Percentiles rank a stretch among this genome's conserved stretches.
phyloP scores from a whole-genome alignment of 2,888 invertebrate species.

The Cataglyphis livida region DNA sequence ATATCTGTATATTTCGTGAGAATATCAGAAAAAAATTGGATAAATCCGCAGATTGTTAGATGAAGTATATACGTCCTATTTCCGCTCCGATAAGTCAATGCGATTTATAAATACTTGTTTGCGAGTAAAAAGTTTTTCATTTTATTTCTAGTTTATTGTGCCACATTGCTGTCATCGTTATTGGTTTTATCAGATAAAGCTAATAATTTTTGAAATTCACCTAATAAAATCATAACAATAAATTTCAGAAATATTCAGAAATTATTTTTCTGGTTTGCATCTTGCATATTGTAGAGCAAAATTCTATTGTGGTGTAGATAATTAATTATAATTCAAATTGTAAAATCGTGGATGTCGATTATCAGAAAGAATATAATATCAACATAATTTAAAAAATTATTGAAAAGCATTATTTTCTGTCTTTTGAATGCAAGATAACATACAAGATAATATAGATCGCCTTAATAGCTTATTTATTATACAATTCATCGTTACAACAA shows the following conservation, averaged over 20 bases:
- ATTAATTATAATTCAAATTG: not conserved
- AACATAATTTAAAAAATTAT: not conserved
- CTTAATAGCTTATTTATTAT: not conserved
- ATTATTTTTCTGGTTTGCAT: not conserved
- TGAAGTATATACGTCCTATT: not conserved
- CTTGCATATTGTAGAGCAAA: not conserved
- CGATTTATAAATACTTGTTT: not conserved
- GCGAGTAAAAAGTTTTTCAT: not conserved
- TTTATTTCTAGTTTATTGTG: not conserved
- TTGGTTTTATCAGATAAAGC: not conserved
- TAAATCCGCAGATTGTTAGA: not conserved
- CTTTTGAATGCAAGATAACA: not conserved
- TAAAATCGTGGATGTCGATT: not conserved
- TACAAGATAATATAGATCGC: not conserved
- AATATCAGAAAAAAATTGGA: not conserved
- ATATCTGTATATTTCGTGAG: not conserved
- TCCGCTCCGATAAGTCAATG: not conserved
- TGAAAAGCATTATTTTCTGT: not conserved
- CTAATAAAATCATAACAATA: not conserved
- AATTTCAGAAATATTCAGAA: not conserved
- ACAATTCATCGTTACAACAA: constrained; percentile 14
- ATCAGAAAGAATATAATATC: not conserved
- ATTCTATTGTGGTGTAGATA: not conserved
- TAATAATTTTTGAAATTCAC: not conserved
- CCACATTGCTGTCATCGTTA: not conserved